A percentile compares a stretch with the other conserved stretches of the same genome.
Evolutionary conservation across 2,888 invertebrate species (phyloP).

Genomic region (Didymodactylos carnosus): DNA sequence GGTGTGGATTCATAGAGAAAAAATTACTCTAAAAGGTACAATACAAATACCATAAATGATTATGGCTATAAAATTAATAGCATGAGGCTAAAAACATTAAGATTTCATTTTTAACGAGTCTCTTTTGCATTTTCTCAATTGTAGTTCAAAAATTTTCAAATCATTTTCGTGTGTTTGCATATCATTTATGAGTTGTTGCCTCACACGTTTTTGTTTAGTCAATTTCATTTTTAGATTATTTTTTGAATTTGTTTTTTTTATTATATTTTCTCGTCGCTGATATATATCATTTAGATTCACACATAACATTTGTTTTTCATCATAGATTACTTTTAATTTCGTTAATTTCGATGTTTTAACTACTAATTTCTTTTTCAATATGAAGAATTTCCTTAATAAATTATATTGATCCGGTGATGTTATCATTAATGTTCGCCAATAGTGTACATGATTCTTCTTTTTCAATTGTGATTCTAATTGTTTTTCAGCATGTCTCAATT

Average conservation of each 20-base stretch:
- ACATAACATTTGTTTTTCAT: neutral
- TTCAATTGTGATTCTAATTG: neutral
- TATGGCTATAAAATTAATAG: too few species aligned
- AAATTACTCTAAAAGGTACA: too few species aligned
- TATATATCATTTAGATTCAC: neutral
- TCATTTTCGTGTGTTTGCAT: too few species aligned
- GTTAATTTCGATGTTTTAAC: neutral
- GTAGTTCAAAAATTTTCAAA: too few species aligned
- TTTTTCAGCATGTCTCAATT: neutral
- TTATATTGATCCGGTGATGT: neutral
- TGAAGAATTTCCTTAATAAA: neutral
- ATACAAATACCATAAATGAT: too few species aligned
- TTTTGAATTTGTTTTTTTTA: neutral
- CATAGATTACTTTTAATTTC: neutral
- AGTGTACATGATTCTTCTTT: neutral
- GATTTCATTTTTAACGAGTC: too few species aligned
- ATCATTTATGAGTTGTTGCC: too few species aligned
- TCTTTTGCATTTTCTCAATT: too few species aligned
- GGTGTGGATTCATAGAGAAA: too few species aligned
- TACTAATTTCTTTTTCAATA: neutral
- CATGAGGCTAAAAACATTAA: too few species aligned
- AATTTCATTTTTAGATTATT: too few species aligned
- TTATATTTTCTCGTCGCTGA: neutral
- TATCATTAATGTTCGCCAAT: neutral
- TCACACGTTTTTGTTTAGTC: too few species aligned